phyloP scores from a whole-genome alignment of 30 jellyfish, hydroid and myxozoan genomes.

The Pelagia noctiluca region DNA sequence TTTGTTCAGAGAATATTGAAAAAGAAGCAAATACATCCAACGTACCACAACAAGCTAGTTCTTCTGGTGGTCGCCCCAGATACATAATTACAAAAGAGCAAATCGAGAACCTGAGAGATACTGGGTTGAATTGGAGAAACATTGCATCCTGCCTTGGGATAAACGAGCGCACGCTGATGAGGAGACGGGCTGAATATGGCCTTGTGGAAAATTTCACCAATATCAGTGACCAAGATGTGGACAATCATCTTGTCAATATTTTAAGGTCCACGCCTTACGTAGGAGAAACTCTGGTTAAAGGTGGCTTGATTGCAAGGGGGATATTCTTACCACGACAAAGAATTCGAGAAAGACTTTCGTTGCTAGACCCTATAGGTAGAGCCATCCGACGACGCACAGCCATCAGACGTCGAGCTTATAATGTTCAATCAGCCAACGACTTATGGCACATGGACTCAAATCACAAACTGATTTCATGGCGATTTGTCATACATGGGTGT shows the following conservation, averaged over 20 bases:
- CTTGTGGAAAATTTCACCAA: slow-evolving; percentile 15
- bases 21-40: too few species aligned
- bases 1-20: too few species aligned
- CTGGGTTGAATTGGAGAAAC: slow-evolving; percentile 16
- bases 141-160: slow-evolving; percentile 16
- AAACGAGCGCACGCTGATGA: neutral
- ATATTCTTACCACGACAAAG: neutral
- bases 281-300: slow-evolving; percentile 12
- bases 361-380: neutral
- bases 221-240: neutral
- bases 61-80: slow-evolving; percentile 22
- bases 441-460: too few species aligned
- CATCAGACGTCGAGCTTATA: too few species aligned
- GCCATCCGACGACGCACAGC: too few species aligned
- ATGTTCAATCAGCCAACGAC: too few species aligned
- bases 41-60: too few species aligned
- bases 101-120: slow-evolving; percentile 11
- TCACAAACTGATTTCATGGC: slow-evolving; percentile 47
- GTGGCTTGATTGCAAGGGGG: slow-evolving; percentile 13
- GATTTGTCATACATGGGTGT: slow-evolving; percentile 49
- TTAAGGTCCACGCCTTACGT: slow-evolving; percentile 1
- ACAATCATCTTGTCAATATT: neutral
- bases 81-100: slow-evolving; percentile 5
- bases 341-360: neutral
- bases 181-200: slow-evolving; percentile 11